These are phyloP conservation scores for Anas platyrhynchos DNA, from an alignment of 2,113 vertebrate species.

Conservation along the genomic window DNA sequence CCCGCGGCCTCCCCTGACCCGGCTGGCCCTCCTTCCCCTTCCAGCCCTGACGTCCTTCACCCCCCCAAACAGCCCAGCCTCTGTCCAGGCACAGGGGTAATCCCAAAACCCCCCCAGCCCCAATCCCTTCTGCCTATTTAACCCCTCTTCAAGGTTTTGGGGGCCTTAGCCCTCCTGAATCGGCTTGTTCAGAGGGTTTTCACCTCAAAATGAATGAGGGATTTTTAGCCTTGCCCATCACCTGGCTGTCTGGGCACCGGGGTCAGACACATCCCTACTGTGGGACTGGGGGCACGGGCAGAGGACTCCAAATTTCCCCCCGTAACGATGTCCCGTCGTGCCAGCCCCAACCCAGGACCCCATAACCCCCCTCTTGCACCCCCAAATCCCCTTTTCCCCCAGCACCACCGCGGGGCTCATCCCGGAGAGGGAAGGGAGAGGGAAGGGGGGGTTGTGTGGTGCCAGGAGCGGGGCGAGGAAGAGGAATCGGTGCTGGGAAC, in stretches of 20 bases:
- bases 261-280: neutral
- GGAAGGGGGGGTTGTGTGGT: neutral
- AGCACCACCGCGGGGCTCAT: rapidly evolving
- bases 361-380: neutral
- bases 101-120: rapidly evolving
- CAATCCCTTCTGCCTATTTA: neutral
- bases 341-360: too few species aligned
- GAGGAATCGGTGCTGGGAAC: constrained; percentile 23
- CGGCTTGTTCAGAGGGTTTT: neutral
- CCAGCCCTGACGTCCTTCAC: neutral
- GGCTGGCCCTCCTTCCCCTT: neutral
- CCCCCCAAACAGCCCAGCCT: rapidly evolving
- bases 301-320: neutral
- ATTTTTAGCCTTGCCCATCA: neutral
- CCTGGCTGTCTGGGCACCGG: neutral
- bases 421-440: too few species aligned
- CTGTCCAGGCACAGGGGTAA: neutral
- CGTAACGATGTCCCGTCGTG: rapidly evolving
- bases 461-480: neutral
- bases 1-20: neutral
- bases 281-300: rapidly evolving
- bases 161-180: neutral
- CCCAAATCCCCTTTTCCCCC: neutral
- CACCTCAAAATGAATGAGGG: neutral
- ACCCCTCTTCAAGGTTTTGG: neutral